phyloP scores from a whole-genome alignment of 2,888 invertebrate species.

The Dryocosmus kuriphilus region DNA sequence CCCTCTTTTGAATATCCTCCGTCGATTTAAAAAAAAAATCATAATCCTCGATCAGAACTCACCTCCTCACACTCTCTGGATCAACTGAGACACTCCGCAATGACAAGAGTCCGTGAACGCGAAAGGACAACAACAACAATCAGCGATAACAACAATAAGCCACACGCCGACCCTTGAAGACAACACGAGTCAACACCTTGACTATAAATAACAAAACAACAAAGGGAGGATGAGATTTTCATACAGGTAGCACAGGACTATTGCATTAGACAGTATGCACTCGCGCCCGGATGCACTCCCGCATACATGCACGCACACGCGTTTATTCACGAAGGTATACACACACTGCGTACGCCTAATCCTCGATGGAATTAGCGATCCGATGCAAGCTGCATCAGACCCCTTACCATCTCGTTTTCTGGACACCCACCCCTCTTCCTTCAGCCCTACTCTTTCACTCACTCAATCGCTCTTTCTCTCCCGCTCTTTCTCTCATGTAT shows the following conservation, averaged over 20 bases:
- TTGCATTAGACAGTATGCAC: conserved; percentile 15
- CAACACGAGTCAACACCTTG: conserved; percentile 6
- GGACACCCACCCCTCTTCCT: conserved; percentile 45
- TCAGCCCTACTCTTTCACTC: conserved; percentile 44
- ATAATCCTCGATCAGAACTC: neutral
- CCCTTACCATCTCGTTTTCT: conserved; percentile 45
- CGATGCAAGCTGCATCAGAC: conserved; percentile 40
- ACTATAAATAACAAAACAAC: conserved; percentile 13
- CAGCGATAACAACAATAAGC: conserved; percentile 16
- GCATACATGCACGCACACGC: conserved; percentile 28
- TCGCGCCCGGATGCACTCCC: conserved; percentile 16
- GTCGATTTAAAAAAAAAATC: neutral
- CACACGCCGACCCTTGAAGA: neutral
- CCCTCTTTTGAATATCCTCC: neutral
- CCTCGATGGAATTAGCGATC: conserved; percentile 58
- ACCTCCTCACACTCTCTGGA: conserved; percentile 14
- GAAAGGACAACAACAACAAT: conserved; percentile 6
- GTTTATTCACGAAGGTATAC: conserved; percentile 40
- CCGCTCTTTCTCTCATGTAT: conserved; percentile 17
- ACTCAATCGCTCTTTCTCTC: conserved; percentile 35
- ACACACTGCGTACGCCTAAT: conserved; percentile 59
- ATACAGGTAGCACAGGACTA: neutral
- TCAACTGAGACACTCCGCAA: neutral
- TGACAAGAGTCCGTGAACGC: conserved; percentile 22
- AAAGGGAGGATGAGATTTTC: conserved; percentile 11